Evolutionary conservation across 2,113 vertebrate genomes (phyloP).

Genomic region (Ranitomeya imitator): DNA sequence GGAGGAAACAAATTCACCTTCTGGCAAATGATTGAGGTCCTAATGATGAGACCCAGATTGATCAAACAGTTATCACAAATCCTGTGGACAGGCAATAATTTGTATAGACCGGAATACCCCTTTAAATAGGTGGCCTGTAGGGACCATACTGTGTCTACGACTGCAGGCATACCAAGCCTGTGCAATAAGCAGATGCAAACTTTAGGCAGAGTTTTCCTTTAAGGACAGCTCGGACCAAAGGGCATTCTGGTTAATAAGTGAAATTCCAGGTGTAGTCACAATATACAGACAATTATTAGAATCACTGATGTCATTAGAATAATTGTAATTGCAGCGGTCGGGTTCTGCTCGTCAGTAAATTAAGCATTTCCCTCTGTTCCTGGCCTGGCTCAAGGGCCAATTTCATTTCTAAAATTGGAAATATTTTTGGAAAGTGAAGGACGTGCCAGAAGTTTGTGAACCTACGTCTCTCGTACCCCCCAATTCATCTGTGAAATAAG

Average conservation of each 20-base stretch:
- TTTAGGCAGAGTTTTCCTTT: not conserved
- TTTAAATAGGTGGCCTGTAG: not conserved
- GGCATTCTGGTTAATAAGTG: slow-evolving; percentile 8
- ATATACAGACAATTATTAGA: slow-evolving; percentile 7
- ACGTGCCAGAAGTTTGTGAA: slow-evolving; percentile 29
- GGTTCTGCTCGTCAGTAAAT: not conserved
- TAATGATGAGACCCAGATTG: too few species aligned
- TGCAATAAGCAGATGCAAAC: not conserved
- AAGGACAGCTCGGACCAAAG: not conserved
- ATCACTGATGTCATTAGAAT: slow-evolving; percentile 18
- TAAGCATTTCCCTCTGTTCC: not conserved
- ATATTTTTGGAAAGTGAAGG: not conserved
- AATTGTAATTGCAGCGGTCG: not conserved
- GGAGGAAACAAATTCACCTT: too few species aligned
- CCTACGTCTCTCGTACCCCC: not conserved
- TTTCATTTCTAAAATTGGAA: slow-evolving; percentile 37
- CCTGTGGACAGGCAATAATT: too few species aligned
- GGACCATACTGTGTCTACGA: not conserved
- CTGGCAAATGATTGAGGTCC: too few species aligned
- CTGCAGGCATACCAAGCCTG: not conserved
- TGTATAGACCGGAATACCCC: too few species aligned
- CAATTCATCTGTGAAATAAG: not conserved
- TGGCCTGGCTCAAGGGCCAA: not conserved
- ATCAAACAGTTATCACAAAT: too few species aligned
- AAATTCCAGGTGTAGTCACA: slow-evolving; percentile 7